Percentiles rank a stretch among this genome's conserved stretches.
phyloP scores from a whole-genome alignment of 2,113 vertebrate species.

The Hippocampus abdominalis region DNA sequence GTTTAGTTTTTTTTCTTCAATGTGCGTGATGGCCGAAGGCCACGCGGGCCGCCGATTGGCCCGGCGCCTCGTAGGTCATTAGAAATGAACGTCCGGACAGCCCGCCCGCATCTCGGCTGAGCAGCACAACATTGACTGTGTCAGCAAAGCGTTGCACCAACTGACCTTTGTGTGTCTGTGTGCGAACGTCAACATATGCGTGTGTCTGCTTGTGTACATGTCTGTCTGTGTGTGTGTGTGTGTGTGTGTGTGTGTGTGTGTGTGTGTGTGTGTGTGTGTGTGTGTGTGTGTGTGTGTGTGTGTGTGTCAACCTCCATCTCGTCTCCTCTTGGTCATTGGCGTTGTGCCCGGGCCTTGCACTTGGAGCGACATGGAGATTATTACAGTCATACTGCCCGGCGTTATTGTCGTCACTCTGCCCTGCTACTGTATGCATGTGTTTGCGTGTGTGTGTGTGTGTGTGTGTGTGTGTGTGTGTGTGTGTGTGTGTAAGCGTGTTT shows the following conservation, averaged over 20 bases:
- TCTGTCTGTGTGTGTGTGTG: not conserved
- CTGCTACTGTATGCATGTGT: not conserved
- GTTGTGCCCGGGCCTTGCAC: conserved; percentile 28
- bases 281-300: not conserved
- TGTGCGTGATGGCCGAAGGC: conserved; percentile 20
- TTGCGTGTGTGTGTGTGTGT: not conserved
- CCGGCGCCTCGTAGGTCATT: conserved; percentile 46
- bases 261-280: not conserved
- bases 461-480: not conserved
- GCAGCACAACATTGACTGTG: conserved; percentile 30
- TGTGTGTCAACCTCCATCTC: conserved; percentile 18
- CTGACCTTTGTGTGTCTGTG: conserved; percentile 50
- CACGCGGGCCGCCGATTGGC: conserved; percentile 29
- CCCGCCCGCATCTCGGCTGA: conserved; percentile 32
- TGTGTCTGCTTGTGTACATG: not conserved
- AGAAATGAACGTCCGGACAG: conserved; percentile 58
- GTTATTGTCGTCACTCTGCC: conserved; percentile 34
- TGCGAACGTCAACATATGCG: not conserved
- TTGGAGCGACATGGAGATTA: conserved; percentile 47
- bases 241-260: not conserved
- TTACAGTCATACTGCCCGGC: conserved; percentile 28
- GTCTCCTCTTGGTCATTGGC: conserved; percentile 47
- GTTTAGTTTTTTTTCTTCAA: no score
- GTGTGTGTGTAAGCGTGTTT: not conserved
- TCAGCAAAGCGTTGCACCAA: conserved; percentile 47